These are phyloP conservation scores for Delia radicum DNA, from an alignment of 1,140 invertebrate species.

Conservation along the genomic window DNA sequence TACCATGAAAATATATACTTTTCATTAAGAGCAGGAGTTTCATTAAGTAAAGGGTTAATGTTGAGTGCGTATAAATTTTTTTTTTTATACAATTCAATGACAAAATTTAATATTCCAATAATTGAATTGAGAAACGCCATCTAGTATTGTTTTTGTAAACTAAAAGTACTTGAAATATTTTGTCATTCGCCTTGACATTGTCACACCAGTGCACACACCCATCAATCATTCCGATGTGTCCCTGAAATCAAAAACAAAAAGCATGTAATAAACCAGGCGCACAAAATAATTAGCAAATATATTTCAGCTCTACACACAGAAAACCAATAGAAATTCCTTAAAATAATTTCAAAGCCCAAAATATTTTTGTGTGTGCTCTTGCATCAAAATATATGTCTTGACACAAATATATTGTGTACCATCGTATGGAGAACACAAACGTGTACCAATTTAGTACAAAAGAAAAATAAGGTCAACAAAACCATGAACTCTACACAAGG, in stretches of 20 bases:
- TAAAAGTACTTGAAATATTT: no score
- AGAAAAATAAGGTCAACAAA: slow-evolving; percentile 14
- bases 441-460: neutral
- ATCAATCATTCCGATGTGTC: slow-evolving; percentile 5
- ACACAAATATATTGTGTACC: neutral
- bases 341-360: neutral
- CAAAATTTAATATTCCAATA: no score
- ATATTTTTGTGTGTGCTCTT: neutral
- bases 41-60: no score
- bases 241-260: slow-evolving; percentile 23
- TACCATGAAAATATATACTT: no score
- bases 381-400: neutral
- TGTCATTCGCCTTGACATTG: neutral
- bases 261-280: neutral
- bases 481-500: slow-evolving; percentile 16
- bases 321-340: neutral
- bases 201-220: neutral
- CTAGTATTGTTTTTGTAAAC: no score
- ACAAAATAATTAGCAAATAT: neutral
- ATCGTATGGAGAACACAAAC: neutral
- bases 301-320: neutral
- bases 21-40: no score
- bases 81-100: no score
- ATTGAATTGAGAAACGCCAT: no score
- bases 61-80: no score